These are phyloP conservation scores for Desmodus rotundus DNA, from an alignment of 2,113 vertebrate species.

Conservation along the genomic window DNA sequence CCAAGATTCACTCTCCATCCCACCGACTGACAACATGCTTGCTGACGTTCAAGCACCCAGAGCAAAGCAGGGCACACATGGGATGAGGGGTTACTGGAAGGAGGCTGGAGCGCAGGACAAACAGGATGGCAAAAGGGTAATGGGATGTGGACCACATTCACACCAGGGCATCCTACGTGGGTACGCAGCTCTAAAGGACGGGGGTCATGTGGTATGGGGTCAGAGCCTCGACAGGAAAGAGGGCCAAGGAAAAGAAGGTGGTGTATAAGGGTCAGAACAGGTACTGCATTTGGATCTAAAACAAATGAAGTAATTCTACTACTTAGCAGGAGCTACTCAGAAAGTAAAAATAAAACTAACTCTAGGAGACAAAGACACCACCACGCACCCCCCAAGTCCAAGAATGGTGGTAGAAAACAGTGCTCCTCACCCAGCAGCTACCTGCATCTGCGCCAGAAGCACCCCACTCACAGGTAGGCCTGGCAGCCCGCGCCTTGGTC, in stretches of 20 bases:
- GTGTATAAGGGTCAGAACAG: neutral
- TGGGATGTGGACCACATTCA: neutral
- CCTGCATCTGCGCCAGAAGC: neutral
- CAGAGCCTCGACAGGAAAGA: no score
- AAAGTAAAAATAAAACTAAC: neutral
- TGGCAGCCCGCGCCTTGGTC: neutral
- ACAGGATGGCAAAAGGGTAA: neutral
- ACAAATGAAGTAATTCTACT: neutral
- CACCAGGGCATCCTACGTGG: neutral
- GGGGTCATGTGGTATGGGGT: rapidly evolving
- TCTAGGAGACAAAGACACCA: neutral
- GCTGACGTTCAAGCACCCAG: neutral
- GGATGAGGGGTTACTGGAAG: neutral
- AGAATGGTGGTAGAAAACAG: neutral
- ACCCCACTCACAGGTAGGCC: neutral
- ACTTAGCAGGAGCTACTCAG: neutral
- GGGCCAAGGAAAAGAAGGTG: neutral
- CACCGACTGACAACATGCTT: neutral
- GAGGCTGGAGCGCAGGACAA: neutral
- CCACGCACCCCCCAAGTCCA: neutral
- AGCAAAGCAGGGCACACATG: neutral
- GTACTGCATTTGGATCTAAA: neutral
- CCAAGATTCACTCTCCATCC: neutral
- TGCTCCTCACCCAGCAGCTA: neutral
- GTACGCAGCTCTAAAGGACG: neutral